Evolutionary conservation across 1,140 invertebrate genomes (phyloP).

Genomic region (Drosophila sucinea): DNA sequence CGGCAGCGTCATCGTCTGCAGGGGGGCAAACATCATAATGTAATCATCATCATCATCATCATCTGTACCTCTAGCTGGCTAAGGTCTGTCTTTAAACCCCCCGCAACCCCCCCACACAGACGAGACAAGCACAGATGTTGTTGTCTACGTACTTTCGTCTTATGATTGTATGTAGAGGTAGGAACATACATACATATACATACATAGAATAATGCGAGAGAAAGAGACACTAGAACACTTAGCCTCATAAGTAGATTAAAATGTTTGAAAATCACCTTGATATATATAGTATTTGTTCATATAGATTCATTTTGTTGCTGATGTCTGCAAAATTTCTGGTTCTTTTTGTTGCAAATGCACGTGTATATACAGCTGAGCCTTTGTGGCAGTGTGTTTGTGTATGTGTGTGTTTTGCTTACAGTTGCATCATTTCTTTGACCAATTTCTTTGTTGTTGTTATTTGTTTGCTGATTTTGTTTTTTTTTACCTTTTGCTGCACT

Average conservation of each 20-base stretch:
- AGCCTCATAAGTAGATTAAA: conserved; percentile 35
- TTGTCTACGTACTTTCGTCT: conserved; percentile 6
- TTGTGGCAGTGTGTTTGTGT: conserved; percentile 17
- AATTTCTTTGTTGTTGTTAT: conserved; percentile 28
- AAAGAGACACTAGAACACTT: conserved; percentile 29
- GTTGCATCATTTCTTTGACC: conserved; percentile 43
- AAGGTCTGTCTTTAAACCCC: neutral
- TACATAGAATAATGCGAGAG: conserved; percentile 4
- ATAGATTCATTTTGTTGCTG: neutral
- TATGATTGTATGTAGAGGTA: conserved; percentile 4
- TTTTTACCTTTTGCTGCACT: conserved; percentile 12
- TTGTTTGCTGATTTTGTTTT: conserved; percentile 2
- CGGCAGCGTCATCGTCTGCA: neutral
- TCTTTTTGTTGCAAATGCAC: conserved; percentile 20
- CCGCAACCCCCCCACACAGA: conserved; percentile 21
- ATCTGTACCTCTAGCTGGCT: conserved; percentile 7
- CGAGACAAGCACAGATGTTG: conserved; percentile 30
- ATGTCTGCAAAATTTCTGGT: conserved; percentile 12
- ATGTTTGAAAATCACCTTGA: conserved; percentile 11
- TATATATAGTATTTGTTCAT: conserved; percentile 6
- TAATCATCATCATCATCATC: conserved; percentile 10
- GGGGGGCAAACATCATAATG: conserved; percentile 5
- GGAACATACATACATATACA: conserved; percentile 3
- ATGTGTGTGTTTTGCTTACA: conserved; percentile 31
- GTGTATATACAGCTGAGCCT: conserved; percentile 26